Percentiles rank a stretch among this genome's conserved stretches.
phyloP scores from a whole-genome alignment of 2,113 vertebrate genomes.

The Isurus oxyrinchus region DNA sequence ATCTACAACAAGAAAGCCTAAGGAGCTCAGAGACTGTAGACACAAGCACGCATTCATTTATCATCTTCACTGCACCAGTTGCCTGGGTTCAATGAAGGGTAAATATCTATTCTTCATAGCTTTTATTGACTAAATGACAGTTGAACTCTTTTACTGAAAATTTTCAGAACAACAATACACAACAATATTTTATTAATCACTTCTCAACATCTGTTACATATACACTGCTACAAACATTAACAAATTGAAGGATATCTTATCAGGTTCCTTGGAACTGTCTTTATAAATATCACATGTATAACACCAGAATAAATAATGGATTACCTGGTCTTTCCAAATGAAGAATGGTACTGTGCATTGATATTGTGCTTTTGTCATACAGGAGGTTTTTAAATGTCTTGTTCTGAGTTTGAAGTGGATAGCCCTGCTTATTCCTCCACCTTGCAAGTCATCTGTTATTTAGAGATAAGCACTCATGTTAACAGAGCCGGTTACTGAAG shows the following conservation, averaged over 20 bases:
- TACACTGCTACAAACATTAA: not conserved
- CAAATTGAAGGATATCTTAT: not conserved
- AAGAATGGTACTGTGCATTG: not conserved
- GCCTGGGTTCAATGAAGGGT: too few relatives aligned
- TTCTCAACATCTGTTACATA: not conserved
- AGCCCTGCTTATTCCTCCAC: not conserved
- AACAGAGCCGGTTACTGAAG: not conserved
- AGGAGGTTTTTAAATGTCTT: not conserved
- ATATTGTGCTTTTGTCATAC: not conserved
- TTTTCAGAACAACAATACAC: not conserved
- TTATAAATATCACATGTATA: not conserved
- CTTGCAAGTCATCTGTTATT: not conserved
- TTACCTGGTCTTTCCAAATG: not conserved
- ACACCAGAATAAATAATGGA: not conserved
- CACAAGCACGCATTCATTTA: too few relatives aligned
- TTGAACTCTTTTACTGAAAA: not conserved
- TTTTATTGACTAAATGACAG: not conserved
- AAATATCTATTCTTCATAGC: too few relatives aligned
- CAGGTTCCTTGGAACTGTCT: not conserved
- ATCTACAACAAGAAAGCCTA: too few relatives aligned
- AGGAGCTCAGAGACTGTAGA: too few relatives aligned
- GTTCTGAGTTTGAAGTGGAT: not conserved
- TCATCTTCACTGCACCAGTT: too few relatives aligned
- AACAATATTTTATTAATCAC: not conserved
- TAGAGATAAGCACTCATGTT: not conserved